Evolutionary conservation across 2,797 vertebrate species (phyloP), one percentile per base, ranked within the genome.

Genomic region (Craterocephalus amniculus): DNA sequence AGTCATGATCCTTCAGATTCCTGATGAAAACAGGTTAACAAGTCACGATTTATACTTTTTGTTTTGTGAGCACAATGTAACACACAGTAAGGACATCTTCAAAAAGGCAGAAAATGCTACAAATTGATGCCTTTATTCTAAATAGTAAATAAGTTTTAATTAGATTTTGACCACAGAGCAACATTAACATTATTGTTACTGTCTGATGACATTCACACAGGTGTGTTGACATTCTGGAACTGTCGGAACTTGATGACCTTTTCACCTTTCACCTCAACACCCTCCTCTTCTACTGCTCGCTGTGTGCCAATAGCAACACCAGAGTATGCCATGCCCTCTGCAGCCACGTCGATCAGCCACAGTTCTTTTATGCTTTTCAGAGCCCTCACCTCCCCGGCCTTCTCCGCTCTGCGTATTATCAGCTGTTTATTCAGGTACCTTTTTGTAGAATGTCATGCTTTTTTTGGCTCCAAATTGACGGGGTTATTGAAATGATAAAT

Each of bases 281-380:
- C 1, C 95, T 99, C 48, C 94, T 95, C 13, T 93, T 99, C 32
- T 99, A 98, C 92, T 96, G 95, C 4, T 96, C 97, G 0, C 94
- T 99, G 26, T 98, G 96, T 68, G 94, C 96, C 32, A 94, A 96
- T 45, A 97, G 96, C 63, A 99, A 99, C 91, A 95, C 95, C 52
- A 93, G 95, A 32, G 96, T 98, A 83, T 96, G 96, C 13, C 96
- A 98, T 0, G 95, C 96, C 13, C 91, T 99, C 76, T 99, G 97
- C 86, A 99, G 97, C 91, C 95, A 99, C 0, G 92, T 99, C 70
- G 97, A 99, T 70, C 97, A 97, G 72, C 95, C 96, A 4, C 97
- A 99, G 87, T 79, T 99, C 59, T 93, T 99, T 43, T 95, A 96
- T 45, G 96, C 96, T 58, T 95, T 98, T 74, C 94, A 96, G 91